Base-by-base conservation (phyloP, 2,888 invertebrate species). In the Fragum sueziense region DNA sequence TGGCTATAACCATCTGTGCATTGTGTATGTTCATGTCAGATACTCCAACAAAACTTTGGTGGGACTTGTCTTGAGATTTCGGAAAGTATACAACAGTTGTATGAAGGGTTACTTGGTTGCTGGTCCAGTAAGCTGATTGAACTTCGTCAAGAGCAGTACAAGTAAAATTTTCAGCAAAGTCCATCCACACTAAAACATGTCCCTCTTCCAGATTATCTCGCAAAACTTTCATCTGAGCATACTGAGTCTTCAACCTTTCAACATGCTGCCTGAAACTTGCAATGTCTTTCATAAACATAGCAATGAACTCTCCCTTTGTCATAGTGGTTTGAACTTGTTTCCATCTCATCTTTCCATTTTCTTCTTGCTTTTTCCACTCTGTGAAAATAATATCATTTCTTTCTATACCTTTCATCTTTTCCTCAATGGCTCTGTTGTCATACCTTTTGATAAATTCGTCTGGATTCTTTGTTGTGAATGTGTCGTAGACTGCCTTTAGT, bases 141-240 rank as follows among this genome's bases (percentile, higher is more conserved):
- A 69, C 70, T 29, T 76, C 76, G 22, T 76, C 76, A 9, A 79
- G 47, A 31, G 77, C 68, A 0, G 69, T 52, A 70, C 84, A 85
- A 2, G 14, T 54, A 37, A 61, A 85, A 27, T 85, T 80, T 57
- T 82, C 78, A 2, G 79, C 76, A 61, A 85, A 85, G 57, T 82
- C 82, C 80, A 85, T 80, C 77, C 80, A 78, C 34, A 85, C 27
- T 1, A 82, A 27, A 34, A 80, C 59, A 7, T 76, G 68, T 17
- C 70, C 61, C 20, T 74, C 33, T 37, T 51, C 27, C 4, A 84
- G 52, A 33, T 75, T 84, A 57, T 81, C 73, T 27, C 79, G 27
- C 14, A 72, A 75, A 25, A 33, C 37, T 47, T 68, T 65, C 31
- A 79, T 61, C 59, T 79, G 59, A n/a, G 27, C 47, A 51, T 84